Conservation (phyloP, 1,140 invertebrate species). For the Amyelois transitella region DNA sequence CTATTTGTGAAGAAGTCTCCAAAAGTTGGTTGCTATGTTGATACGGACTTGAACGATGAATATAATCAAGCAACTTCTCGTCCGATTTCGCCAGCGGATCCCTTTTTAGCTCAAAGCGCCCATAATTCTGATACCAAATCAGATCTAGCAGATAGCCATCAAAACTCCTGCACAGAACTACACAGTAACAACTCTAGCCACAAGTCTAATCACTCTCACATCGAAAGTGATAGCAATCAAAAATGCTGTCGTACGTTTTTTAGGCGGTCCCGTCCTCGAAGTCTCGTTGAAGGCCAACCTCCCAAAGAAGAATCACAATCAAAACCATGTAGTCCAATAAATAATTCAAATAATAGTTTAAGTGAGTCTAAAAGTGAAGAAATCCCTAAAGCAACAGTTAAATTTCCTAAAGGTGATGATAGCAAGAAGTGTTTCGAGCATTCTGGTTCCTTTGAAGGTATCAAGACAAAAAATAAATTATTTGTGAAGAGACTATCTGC, state of each 20-base stretch:
- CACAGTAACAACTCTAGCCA: constrained; percentile 30
- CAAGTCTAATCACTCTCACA: constrained; percentile 27
- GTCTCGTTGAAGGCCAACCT: constrained; percentile 44
- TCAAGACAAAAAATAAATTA: constrained; percentile 61
- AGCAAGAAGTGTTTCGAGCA: constrained; percentile 59
- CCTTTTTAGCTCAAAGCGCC: constrained; percentile 61
- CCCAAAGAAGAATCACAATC: constrained; percentile 48
- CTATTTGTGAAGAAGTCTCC: constrained; percentile 71
- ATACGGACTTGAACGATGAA: constrained; percentile 66
- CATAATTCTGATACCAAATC: constrained; percentile 34
- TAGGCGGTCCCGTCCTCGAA: constrained; percentile 57
- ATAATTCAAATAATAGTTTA: constrained; percentile 54
- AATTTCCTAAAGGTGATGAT: constrained; percentile 58
- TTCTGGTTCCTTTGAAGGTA: constrained; percentile 65
- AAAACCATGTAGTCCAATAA: constrained; percentile 45
- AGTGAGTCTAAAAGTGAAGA: constrained; percentile 61
- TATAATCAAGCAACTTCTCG: constrained; percentile 53
- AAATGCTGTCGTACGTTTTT: constrained; percentile 66
- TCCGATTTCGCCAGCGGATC: constrained; percentile 64
- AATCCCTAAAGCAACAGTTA: constrained; percentile 57
- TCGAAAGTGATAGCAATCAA: constrained; percentile 49
- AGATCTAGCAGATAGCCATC: constrained; percentile 30
- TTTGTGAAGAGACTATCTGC: constrained; percentile 67
- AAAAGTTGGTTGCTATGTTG: constrained; percentile 70
- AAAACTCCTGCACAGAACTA: constrained; percentile 31